Conservation (phyloP, 2,888 invertebrate species). For the Hydroisotoma schaefferi region DNA sequence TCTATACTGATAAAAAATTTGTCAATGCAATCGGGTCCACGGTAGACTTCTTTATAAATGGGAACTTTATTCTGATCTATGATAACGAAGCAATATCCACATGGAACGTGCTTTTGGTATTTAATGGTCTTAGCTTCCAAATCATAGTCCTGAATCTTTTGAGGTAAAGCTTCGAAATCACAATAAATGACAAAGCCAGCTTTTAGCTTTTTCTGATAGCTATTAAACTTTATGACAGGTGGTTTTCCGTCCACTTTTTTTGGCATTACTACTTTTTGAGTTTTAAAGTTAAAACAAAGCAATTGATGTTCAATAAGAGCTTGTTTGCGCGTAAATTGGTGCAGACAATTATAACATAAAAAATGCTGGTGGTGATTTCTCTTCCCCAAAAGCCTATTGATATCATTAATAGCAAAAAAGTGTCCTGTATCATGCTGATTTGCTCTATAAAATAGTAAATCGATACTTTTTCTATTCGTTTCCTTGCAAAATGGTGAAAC, state of each 20-base stretch:
- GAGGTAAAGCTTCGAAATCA: conserved; percentile 2
- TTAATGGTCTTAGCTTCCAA: not conserved
- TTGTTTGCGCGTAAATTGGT: not conserved
- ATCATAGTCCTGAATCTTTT: not conserved
- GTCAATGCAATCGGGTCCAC: conserved; percentile 5
- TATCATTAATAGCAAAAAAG: not conserved
- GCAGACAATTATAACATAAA: not conserved
- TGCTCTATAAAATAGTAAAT: not conserved
- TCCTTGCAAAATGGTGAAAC: not conserved
- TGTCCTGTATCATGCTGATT: not conserved
- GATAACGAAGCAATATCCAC: conserved; percentile 2
- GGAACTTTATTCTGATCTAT: not conserved
- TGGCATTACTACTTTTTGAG: not conserved
- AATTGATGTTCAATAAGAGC: not conserved
- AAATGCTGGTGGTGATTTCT: not conserved
- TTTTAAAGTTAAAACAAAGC: not conserved
- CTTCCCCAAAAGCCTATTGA: not conserved
- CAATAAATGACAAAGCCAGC: not conserved
- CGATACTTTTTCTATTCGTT: not conserved
- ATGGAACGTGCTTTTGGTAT: conserved; percentile 10
- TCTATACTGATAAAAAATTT: not conserved
- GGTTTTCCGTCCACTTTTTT: not conserved
- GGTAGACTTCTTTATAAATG: not conserved
- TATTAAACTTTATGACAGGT: not conserved
- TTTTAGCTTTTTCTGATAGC: not conserved